Conservation (phyloP, 2,113 vertebrate genomes). For the Ptychochromis oligacanthus region DNA sequence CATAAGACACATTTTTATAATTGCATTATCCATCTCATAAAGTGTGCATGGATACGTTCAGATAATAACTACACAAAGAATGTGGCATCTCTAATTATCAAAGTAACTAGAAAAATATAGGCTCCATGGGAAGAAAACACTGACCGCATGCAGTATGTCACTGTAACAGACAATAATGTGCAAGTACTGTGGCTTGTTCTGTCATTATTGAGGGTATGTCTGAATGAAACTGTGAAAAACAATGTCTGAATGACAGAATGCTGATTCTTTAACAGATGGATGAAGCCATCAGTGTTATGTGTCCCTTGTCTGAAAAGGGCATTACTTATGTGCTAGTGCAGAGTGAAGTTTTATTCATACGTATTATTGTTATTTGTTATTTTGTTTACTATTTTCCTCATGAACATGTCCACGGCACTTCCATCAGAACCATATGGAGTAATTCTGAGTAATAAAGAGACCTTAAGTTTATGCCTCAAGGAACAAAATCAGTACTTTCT, state of each 20-base stretch:
- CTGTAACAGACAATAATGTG: background rate
- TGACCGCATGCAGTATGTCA: background rate
- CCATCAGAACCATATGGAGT: background rate
- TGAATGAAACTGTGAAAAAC: background rate
- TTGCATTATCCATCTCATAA: background rate
- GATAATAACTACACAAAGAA: background rate
- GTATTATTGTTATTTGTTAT: background rate
- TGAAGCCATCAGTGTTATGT: background rate
- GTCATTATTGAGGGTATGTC: background rate
- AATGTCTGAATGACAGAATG: background rate
- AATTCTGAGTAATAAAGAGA: constrained; percentile 8
- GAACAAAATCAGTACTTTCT: constrained; percentile 16
- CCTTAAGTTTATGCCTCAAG: constrained; percentile 4
- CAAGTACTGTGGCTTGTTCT: background rate
- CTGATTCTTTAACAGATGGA: background rate
- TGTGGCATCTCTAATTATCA: background rate
- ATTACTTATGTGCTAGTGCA: background rate
- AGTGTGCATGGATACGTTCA: background rate
- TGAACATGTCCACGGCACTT: background rate
- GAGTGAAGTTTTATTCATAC: background rate
- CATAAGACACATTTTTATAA: background rate
- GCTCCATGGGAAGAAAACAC: background rate
- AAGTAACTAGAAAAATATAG: background rate
- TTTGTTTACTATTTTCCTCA: background rate
- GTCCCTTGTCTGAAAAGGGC: background rate